Evolutionary conservation across 2,113 vertebrate species (phyloP).

Genomic region (Nerophis ophidion): DNA sequence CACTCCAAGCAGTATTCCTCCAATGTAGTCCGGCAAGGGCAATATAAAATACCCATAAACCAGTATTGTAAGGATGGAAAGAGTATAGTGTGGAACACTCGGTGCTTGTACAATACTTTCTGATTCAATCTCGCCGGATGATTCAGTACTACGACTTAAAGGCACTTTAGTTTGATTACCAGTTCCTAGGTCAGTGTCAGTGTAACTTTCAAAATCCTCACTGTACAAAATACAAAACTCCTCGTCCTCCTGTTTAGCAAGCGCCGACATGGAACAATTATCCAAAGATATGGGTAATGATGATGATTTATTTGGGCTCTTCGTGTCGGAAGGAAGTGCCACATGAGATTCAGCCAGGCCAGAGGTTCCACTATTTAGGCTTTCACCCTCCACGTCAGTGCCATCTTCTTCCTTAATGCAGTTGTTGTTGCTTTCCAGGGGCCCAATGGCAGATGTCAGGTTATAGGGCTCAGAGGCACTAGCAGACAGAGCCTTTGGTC

Average conservation of each 20-base stretch:
- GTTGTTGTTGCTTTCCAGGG: constrained; percentile 88
- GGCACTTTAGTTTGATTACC: constrained; percentile 40
- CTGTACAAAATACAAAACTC: constrained; percentile 89
- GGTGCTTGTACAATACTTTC: constrained; percentile 53
- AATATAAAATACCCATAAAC: constrained; percentile 88
- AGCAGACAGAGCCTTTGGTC: constrained; percentile 86
- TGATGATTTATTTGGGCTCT: constrained; percentile 44
- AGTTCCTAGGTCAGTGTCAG: constrained; percentile 71
- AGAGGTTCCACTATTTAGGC: constrained; percentile 44
- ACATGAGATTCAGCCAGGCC: constrained; percentile 32
- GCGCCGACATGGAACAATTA: constrained; percentile 83
- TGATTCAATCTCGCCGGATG: constrained; percentile 68
- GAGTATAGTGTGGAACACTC: constrained; percentile 77
- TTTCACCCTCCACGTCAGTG: constrained; percentile 75
- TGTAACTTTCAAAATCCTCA: constrained; percentile 81
- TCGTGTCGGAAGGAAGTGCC: constrained; percentile 45
- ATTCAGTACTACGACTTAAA: constrained; percentile 49
- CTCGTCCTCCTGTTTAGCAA: constrained; percentile 89
- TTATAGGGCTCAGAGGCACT: constrained; percentile 89
- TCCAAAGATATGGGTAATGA: constrained; percentile 68
- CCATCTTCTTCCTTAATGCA: constrained; percentile 95
- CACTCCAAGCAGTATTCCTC: constrained; percentile 81
- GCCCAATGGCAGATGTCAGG: constrained; percentile 76
- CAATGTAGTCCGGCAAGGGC: constrained; percentile 83
- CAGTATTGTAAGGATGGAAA: constrained; percentile 77